Base-by-base conservation (phyloP, 2,797 vertebrate species). In the Numenius phaeopus region DNA sequence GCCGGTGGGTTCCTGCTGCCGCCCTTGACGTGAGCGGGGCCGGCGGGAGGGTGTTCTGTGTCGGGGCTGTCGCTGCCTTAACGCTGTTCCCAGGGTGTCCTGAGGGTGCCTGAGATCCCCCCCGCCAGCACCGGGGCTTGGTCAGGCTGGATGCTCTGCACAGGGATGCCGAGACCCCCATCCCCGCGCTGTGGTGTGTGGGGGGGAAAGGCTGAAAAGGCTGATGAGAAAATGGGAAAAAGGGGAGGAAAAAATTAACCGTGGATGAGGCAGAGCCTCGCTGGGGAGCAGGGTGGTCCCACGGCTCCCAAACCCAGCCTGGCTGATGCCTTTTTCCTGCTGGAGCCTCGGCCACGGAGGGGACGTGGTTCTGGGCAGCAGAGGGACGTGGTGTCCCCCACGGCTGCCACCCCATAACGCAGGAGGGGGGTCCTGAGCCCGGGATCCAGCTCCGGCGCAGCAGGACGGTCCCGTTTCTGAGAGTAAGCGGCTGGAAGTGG, bases 321-420 rank as follows among this genome's bases (percentile, higher is more conserved):
- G 64, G 50, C 58, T 2, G 46, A 3, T 9, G 75, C 19, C 4
- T 54, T 22, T 54, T 18, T 49, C 47, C 71, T 16, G 47, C 64
- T 5, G 44, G 27, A 8, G 46, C 23, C 55, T 37, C 1, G 66
- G 66, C 61, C 2, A 8, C 3, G 70, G 50, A 7, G 59, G 71
- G 26, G 49, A 4, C 1, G 3, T 4, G 22, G 37, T 52, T 54
- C 27, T 3, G 6, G 19, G 77, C 18, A 11, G 61, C 21, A 8
- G 2, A 9, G 2, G 10, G 85, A 7, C 8, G 2, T 3, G 7
- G 11, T 0, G 0, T 61, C 46, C 67, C 71, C 46, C 19, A 37
- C 34, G 8, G 20, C 71, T 42, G 55, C 44, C 23, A 5, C 55
- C 55, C 39, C 2, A 0, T 0, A 3, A 9, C 0, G 4, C 0